Conservation (phyloP, 2,113 vertebrate species). For the Monopterus albus region DNA sequence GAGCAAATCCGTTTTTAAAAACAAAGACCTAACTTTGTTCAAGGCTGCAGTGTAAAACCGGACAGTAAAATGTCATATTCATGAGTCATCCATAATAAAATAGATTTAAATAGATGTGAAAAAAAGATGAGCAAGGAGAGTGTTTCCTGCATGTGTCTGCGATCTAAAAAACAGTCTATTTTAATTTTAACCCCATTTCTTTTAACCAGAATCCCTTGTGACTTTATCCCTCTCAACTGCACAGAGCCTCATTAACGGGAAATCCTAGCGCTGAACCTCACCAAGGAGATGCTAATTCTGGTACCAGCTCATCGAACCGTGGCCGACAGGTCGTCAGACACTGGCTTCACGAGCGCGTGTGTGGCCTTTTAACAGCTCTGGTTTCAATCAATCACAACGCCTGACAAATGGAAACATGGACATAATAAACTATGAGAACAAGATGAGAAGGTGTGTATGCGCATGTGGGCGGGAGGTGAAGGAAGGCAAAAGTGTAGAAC, state of each 20-base stretch:
- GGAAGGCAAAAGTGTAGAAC: conserved; percentile 22
- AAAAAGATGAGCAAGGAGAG: conserved; percentile 18
- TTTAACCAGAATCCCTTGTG: conserved; percentile 60
- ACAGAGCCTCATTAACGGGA: conserved; percentile 77
- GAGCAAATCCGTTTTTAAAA: conserved; percentile 29
- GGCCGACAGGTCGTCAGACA: conserved; percentile 54
- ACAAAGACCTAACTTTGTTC: conserved; percentile 38
- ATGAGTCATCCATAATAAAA: conserved; percentile 41
- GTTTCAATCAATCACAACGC: conserved; percentile 74
- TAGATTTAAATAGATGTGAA: conserved; percentile 40
- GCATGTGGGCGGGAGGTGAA: conserved; percentile 8
- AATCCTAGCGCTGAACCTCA: conserved; percentile 67
- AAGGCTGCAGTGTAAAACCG: conserved; percentile 30
- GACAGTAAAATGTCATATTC: conserved; percentile 38
- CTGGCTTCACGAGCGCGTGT: conserved; percentile 34
- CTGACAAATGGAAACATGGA: conserved; percentile 67
- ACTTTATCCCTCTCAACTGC: conserved; percentile 61
- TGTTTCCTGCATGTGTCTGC: conserved; percentile 14
- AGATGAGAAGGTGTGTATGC: conserved; percentile 54
- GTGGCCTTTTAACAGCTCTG: conserved; percentile 73
- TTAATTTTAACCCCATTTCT: not conserved
- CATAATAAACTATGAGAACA: conserved; percentile 72
- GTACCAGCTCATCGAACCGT: conserved; percentile 69
- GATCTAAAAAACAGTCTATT: conserved; percentile 53
- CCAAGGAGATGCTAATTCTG: conserved; percentile 77